Base-by-base conservation (phyloP, 2,888 invertebrate species). In the Tipula helvola region DNA sequence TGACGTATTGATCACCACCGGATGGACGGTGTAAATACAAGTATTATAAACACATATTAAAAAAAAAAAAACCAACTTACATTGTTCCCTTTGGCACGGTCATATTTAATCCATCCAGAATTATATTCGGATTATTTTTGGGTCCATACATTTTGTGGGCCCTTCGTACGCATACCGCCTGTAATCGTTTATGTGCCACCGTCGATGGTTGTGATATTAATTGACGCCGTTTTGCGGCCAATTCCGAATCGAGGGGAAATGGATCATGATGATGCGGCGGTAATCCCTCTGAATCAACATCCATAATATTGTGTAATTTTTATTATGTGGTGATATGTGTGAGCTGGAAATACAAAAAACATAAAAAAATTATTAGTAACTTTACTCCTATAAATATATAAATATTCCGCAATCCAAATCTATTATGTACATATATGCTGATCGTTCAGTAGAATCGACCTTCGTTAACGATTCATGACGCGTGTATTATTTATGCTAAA, bases 31-130 rank as follows among this genome's bases (percentile, higher is more conserved):
- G n/a, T 28, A 28, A 28, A 28, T 28, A 28, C 1, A 28, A 28
- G 28, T 28, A 28, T 28, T 28, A 28, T n/a, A n/a, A 16, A 16
- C 16, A 52, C 10, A 12, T 16, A 16, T n/a, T n/a, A n/a, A n/a
- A n/a, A n/a, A n/a, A n/a, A 28, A 28, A n/a, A 7, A 39, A 57
- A 18, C 5, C n/a, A n/a, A 94, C 95, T 95, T 92, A 97, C 97
- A 97, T 97, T 85, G 95, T 92, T 86, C 97, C 97, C 90, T 97
- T 97, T 36, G 97, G 96, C 83, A 98, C 98, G 18, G 97, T 97
- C 96, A 98, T 97, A 90, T 97, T 97, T 87, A 98, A 93, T 36
- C 96, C 96, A 90, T 97, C 96, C 87, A 98, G 93, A 57, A 98
- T 96, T 44, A 96, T 93, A 89, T 96, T 95, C 0, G 96, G 96